A percentile compares a stretch with the other conserved stretches of the same genome.
These are phyloP conservation scores for Perdita meconis DNA, from an alignment of 2,888 invertebrate genomes.

Conservation along the genomic window DNA sequence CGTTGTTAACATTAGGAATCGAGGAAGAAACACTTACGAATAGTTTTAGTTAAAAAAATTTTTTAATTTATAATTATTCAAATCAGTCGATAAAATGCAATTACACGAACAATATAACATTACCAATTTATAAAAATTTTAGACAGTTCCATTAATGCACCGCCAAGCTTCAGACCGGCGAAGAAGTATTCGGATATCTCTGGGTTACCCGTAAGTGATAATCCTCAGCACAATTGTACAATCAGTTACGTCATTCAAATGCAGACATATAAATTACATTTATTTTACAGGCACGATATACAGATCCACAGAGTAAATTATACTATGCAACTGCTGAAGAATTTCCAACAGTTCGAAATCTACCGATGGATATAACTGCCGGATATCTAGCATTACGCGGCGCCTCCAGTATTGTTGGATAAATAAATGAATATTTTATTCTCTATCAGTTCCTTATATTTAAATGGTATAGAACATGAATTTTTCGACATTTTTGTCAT, in stretches of 20 bases:
- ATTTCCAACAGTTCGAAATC: constrained; percentile 92
- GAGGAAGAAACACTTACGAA: not conserved
- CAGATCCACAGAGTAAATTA: constrained; percentile 95
- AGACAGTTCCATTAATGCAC: constrained; percentile 96
- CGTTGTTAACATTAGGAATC: not conserved
- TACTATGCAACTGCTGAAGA: constrained; percentile 94
- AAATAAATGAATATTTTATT: constrained; percentile 68
- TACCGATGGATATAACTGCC: constrained; percentile 96
- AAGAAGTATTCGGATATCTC: constrained; percentile 98
- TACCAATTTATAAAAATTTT: constrained; percentile 66
- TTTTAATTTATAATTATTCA: not conserved
- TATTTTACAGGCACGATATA: constrained; percentile 89
- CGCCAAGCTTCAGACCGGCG: constrained; percentile 95
- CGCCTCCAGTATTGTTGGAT: constrained; percentile 91
- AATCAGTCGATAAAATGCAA: not conserved
- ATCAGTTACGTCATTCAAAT: constrained; percentile 23
- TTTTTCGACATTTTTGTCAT: constrained; percentile 2
- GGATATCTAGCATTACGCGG: constrained; percentile 95
- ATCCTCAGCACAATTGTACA: not conserved
- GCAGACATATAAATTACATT: constrained; percentile 46
- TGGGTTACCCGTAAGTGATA: constrained; percentile 88
- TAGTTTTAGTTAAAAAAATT: not conserved
- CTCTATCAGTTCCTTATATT: constrained; percentile 12
- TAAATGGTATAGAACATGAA: constrained; percentile 20
- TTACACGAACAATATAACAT: not conserved